A percentile compares a stretch with the other conserved stretches of the same genome.
Evolutionary conservation across 2,888 invertebrate species (phyloP).

Genomic region (Heliconius charithonia): DNA sequence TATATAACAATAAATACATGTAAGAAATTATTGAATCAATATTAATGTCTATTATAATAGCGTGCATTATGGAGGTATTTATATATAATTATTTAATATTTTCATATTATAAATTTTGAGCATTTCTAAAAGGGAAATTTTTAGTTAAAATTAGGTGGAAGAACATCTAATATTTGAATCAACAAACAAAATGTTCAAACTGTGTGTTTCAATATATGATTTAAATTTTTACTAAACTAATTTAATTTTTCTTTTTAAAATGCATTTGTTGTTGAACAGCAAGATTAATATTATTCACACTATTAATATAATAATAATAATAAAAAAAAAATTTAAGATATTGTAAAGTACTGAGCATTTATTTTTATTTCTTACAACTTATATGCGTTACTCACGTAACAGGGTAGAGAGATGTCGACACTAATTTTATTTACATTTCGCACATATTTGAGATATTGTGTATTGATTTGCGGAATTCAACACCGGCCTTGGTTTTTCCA

Average conservation of each 20-base stretch:
- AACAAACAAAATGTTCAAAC: not conserved
- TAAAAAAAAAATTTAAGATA: not conserved
- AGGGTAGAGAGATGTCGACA: no score
- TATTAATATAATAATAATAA: not conserved
- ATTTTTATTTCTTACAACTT: not conserved
- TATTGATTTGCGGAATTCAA: no score
- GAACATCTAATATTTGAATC: not conserved
- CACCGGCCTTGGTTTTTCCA: no score
- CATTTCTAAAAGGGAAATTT: not conserved
- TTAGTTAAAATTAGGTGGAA: constrained; percentile 6
- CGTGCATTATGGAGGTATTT: no score
- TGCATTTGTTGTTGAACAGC: not conserved
- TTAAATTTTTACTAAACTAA: not conserved
- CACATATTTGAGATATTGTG: no score
- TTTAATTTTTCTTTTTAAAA: not conserved
- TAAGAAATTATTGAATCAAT: not conserved
- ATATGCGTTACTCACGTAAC: no score
- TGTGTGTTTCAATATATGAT: not conserved
- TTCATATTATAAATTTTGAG: not conserved
- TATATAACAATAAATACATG: not conserved
- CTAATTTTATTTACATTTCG: no score
- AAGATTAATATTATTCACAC: constrained; percentile 7
- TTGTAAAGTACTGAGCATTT: constrained; percentile 2
- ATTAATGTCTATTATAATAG: not conserved
- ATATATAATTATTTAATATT: not conserved